Evolutionary conservation across 2,888 invertebrate genomes (phyloP).

Genomic region (Dilophus febrilis): DNA sequence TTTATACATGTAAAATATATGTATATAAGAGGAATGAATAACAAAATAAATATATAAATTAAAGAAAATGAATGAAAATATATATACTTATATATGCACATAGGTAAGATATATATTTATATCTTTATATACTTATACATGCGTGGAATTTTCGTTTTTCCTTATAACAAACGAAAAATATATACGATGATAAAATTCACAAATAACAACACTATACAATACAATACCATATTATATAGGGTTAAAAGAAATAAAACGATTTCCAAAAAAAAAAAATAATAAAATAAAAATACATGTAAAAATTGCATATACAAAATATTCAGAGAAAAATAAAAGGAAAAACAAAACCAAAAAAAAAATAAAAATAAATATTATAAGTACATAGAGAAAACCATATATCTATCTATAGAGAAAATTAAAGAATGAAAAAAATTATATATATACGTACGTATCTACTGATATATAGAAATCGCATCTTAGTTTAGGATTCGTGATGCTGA

Average conservation of each 20-base stretch:
- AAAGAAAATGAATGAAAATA: not conserved
- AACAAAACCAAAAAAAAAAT: slow-evolving; percentile 1
- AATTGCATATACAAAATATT: too few species aligned
- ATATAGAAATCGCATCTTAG: slow-evolving; percentile 12
- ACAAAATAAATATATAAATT: too few species aligned
- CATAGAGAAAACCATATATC: not conserved
- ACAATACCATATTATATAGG: too few species aligned
- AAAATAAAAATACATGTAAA: not conserved
- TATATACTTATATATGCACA: not conserved
- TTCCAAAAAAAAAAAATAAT: not conserved
- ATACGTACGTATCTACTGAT: slow-evolving; percentile 1
- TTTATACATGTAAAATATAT: not conserved
- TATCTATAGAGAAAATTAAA: not conserved
- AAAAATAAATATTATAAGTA: not conserved
- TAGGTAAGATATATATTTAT: too few species aligned
- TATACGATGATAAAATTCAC: too few species aligned
- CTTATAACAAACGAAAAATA: too few species aligned
- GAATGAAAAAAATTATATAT: not conserved
- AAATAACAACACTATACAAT: too few species aligned
- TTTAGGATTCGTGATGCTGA: slow-evolving; percentile 31
- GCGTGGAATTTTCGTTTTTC: too few species aligned
- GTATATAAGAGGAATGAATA: not conserved
- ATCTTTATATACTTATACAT: too few species aligned
- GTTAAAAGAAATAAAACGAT: not conserved
- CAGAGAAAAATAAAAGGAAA: not conserved